phyloP scores from a whole-genome alignment of 2,113 vertebrate genomes.

The Kryptolebias marmoratus region DNA sequence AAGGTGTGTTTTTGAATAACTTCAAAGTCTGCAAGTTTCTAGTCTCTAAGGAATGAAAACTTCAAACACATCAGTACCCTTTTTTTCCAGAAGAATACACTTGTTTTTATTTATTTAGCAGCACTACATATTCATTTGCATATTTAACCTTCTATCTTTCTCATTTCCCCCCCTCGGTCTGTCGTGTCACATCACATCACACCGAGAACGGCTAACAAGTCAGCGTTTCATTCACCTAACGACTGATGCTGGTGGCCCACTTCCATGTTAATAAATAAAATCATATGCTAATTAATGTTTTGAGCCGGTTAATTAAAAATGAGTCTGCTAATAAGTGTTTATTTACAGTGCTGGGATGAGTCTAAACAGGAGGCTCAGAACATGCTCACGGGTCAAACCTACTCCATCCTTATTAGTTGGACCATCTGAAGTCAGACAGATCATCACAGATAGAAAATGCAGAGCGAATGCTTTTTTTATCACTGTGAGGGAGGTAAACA shows the following conservation, averaged over 20 bases:
- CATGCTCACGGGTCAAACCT: constrained; percentile 40
- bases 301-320: constrained; percentile 68
- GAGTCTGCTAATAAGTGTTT: constrained; percentile 57
- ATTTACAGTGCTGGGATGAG: constrained; percentile 39
- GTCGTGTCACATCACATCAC: constrained; percentile 46
- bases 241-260: constrained; percentile 64
- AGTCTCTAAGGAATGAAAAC: not conserved
- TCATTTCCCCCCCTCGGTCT: constrained; percentile 1
- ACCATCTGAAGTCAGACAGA: constrained; percentile 22
- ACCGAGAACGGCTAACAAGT: constrained; percentile 54
- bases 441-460: not conserved
- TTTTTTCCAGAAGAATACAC: constrained; percentile 16
- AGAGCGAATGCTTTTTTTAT: not conserved
- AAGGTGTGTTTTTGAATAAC: not conserved
- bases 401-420: constrained; percentile 49
- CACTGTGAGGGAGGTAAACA: not conserved
- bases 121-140: constrained; percentile 31
- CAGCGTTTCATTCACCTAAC: constrained; percentile 57
- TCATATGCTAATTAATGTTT: constrained; percentile 74
- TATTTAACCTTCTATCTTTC: constrained; percentile 37
- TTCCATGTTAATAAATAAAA: constrained; percentile 68
- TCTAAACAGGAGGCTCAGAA: constrained; percentile 25
- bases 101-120: constrained; percentile 38
- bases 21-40: constrained; percentile 3
- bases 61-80: constrained; percentile 18